Evolutionary conservation across 2,888 invertebrate genomes (phyloP).

Genomic region (Horisme vitalbata): DNA sequence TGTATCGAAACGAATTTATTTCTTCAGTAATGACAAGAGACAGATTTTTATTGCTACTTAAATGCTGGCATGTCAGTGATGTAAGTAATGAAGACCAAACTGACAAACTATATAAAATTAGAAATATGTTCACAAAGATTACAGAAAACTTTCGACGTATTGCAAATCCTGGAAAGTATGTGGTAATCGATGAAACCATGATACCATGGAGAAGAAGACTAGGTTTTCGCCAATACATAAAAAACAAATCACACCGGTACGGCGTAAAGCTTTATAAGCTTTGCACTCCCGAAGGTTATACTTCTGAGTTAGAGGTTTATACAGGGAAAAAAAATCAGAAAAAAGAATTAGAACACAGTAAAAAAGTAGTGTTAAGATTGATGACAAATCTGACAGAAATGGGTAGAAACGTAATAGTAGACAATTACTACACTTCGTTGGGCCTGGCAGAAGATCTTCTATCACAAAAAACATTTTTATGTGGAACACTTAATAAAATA

Average conservation of each 20-base stretch:
- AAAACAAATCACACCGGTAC: slow-evolving; percentile 43
- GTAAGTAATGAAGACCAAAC: slow-evolving; percentile 24
- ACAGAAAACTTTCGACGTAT: slow-evolving; percentile 19
- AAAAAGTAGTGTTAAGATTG: slow-evolving; percentile 28
- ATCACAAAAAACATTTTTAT: slow-evolving; percentile 31
- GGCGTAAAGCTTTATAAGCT: slow-evolving; percentile 48
- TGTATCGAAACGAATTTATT: slow-evolving; percentile 37
- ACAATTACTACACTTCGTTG: slow-evolving; percentile 42
- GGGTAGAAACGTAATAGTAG: slow-evolving; percentile 37
- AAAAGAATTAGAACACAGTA: slow-evolving; percentile 23
- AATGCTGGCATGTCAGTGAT: slow-evolving; percentile 39
- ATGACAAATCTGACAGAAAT: slow-evolving; percentile 27
- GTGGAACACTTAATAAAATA: slow-evolving; percentile 36
- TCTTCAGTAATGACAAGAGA: slow-evolving; percentile 36
- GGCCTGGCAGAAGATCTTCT: slow-evolving; percentile 35
- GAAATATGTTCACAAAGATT: slow-evolving; percentile 16
- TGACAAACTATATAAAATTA: slow-evolving; percentile 32
- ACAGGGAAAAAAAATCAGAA: slow-evolving; percentile 18
- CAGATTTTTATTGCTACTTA: slow-evolving; percentile 36
- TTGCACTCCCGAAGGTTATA: slow-evolving; percentile 42
- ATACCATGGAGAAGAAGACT: slow-evolving; percentile 41
- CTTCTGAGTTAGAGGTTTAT: slow-evolving; percentile 13
- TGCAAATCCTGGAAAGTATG: slow-evolving; percentile 14
- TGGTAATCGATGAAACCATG: slow-evolving; percentile 42
- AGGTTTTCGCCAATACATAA: slow-evolving; percentile 44